Percentiles rank a stretch among this genome's conserved stretches.
phyloP scores from a whole-genome alignment of 2,888 invertebrate species.

The Nowickia ferox region DNA sequence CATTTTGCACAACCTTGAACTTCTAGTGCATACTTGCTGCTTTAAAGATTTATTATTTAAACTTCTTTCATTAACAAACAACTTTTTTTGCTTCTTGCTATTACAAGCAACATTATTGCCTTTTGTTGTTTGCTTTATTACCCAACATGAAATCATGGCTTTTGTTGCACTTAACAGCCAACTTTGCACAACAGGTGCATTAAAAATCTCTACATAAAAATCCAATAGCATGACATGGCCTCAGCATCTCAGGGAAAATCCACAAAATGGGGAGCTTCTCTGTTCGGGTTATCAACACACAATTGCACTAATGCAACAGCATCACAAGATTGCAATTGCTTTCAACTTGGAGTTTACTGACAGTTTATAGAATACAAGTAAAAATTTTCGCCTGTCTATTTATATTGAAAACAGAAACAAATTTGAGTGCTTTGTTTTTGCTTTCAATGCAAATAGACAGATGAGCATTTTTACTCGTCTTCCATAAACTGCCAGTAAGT shows the following conservation, averaged over 20 bases:
- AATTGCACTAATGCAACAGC: background rate
- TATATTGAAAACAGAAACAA: too few species aligned
- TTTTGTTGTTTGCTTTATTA: constrained; percentile 24
- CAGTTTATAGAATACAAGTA: too few species aligned
- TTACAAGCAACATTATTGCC: constrained; percentile 14
- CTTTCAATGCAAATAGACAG: too few species aligned
- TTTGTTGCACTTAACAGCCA: constrained; percentile 40
- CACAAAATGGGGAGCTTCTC: constrained; percentile 45
- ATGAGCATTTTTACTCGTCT: too few species aligned
- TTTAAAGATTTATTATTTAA: constrained; percentile 35
- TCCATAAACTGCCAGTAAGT: too few species aligned
- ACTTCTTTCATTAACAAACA: constrained; percentile 35
- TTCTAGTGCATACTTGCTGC: constrained; percentile 40
- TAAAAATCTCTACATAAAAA: constrained; percentile 57
- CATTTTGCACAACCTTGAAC: constrained; percentile 62
- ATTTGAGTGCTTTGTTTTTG: too few species aligned
- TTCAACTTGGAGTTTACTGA: background rate
- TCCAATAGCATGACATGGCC: constrained; percentile 52
- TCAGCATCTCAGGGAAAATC: constrained; percentile 44
- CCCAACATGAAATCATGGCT: constrained; percentile 55
- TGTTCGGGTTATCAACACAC: constrained; percentile 3
- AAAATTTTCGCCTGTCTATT: too few species aligned
- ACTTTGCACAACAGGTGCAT: constrained; percentile 65
- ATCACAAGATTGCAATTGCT: constrained; percentile 16
- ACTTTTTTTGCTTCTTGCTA: constrained; percentile 1